phyloP scores from a whole-genome alignment of 35 echinoderm and acorn worm species.

The Holothuria glaberrima region DNA sequence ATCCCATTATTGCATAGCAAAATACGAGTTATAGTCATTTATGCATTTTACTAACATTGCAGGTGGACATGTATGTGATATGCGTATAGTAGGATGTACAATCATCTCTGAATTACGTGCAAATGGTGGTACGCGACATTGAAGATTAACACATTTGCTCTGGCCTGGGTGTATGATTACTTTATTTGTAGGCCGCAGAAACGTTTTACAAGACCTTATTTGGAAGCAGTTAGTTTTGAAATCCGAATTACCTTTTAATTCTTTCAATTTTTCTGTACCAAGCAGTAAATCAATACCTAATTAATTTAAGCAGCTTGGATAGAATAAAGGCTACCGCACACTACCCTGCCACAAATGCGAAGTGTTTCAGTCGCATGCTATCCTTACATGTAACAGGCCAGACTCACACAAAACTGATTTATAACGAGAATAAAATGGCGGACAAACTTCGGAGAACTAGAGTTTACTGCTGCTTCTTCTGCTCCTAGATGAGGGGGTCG shows the following conservation, averaged over 20 bases:
- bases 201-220: background rate
- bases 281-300: background rate
- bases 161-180: background rate
- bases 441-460: too few species aligned
- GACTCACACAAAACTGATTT: too few species aligned
- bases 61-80: background rate
- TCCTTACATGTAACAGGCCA: too few species aligned
- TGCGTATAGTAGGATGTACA: background rate
- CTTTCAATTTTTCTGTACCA: constrained; percentile 5
- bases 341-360: too few species aligned
- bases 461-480: too few species aligned
- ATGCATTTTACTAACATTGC: constrained; percentile 17
- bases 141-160: constrained; percentile 18
- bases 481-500: too few species aligned
- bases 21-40: constrained; percentile 4
- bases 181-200: background rate
- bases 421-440: too few species aligned
- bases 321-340: too few species aligned
- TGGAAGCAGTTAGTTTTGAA: too few species aligned
- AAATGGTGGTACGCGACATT: background rate
- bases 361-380: too few species aligned
- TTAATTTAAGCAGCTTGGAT: too few species aligned
- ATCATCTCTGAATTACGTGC: background rate
- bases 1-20: background rate
- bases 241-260: constrained; percentile 2